A percentile compares a stretch with the other conserved stretches of the same genome.
phyloP scores from a whole-genome alignment of 2,888 invertebrate genomes.

The Nomada lathburiana region DNA sequence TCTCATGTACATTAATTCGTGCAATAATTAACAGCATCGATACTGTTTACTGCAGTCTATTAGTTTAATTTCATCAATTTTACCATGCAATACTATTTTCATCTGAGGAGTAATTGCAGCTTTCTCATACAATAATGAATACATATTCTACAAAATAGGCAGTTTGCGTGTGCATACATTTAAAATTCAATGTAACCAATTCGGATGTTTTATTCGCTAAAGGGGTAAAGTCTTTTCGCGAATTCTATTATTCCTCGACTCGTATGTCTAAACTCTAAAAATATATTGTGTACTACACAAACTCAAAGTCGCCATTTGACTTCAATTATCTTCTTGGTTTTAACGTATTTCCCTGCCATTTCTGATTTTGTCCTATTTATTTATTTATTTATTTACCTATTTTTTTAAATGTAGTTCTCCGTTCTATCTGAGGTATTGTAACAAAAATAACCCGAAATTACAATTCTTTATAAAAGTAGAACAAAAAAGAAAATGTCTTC shows the following conservation, averaged over 20 bases:
- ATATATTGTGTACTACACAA: slow-evolving; percentile 12
- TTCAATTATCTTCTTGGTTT: neutral
- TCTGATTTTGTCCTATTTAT: neutral
- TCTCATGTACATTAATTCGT: slow-evolving; percentile 22
- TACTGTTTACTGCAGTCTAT: neutral
- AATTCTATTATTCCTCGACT: slow-evolving; percentile 6
- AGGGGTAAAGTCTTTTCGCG: slow-evolving; percentile 23
- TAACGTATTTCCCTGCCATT: neutral
- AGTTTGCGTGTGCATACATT: slow-evolving; percentile 38
- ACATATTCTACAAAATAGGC: slow-evolving; percentile 55
- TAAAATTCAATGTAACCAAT: slow-evolving; percentile 44
- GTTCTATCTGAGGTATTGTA: neutral
- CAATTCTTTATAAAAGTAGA: slow-evolving; percentile 10
- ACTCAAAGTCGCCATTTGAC: slow-evolving; percentile 8
- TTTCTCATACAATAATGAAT: slow-evolving; percentile 16
- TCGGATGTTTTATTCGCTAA: slow-evolving; percentile 32
- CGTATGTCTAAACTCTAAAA: slow-evolving; percentile 18
- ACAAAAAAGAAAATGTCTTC: neutral
- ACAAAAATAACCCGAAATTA: slow-evolving; percentile 22
- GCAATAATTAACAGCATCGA: slow-evolving; percentile 15
- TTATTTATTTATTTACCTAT: too few species aligned
- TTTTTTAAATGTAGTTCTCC: neutral
- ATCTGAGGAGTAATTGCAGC: neutral
- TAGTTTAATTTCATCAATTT: slow-evolving; percentile 2
- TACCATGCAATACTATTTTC: neutral